phyloP scores from a whole-genome alignment of 2,113 vertebrate species.

The pig (Sus scrofa) region DNA sequence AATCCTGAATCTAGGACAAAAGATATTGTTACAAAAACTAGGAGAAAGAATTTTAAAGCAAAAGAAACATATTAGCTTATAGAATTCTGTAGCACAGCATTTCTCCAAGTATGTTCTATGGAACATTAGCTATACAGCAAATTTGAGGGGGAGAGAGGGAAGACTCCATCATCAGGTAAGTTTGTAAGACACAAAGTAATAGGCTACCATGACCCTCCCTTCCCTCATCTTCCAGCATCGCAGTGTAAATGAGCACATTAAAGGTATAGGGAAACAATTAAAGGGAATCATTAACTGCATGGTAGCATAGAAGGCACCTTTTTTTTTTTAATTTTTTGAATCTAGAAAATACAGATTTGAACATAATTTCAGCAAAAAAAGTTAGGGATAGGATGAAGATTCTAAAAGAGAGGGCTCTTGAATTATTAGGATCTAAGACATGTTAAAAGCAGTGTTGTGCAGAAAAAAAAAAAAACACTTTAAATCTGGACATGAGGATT shows the following conservation, averaged over 20 bases:
- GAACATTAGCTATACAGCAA: neutral
- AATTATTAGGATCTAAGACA: neutral
- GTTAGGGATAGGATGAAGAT: neutral
- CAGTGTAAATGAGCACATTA: neutral
- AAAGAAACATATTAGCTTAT: neutral
- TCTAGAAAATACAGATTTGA: neutral
- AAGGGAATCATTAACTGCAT: neutral
- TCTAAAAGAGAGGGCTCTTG: neutral
- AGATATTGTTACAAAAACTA: neutral
- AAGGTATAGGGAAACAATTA: neutral
- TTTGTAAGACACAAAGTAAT: neutral
- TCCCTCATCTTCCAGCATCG: neutral
- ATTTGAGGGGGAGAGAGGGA: accelerated
- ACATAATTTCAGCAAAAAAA: neutral
- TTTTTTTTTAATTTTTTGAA: neutral
- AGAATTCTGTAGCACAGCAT: neutral
- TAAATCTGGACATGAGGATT: neutral
- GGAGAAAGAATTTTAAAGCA: neutral
- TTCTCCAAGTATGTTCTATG: neutral
- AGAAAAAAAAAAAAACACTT: neutral
- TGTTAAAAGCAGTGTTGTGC: neutral
- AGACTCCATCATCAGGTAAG: neutral
- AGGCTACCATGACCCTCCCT: neutral
- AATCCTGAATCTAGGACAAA: neutral
- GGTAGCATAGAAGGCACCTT: neutral